Base-by-base conservation (phyloP, 2,888 invertebrate genomes). In the Mythimna ferrago region DNA sequence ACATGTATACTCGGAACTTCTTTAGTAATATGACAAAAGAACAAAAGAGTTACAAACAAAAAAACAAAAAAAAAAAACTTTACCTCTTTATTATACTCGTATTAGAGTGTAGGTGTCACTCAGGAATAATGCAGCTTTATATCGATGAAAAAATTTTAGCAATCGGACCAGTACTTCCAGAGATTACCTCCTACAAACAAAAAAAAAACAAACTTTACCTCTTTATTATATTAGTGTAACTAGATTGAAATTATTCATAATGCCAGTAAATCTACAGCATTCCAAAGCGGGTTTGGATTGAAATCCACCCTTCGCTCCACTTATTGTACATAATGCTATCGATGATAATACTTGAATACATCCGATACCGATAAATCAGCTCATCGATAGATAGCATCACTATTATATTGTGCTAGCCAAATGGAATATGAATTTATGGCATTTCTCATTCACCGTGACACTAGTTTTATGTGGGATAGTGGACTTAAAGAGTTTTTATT, bases 361-460 rank as follows among this genome's bases (percentile, higher is more conserved):
- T 51, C 61, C 60, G 57, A 57, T 57, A 38, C 32, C 84, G 70
- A 82, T 82, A 73, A 81, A 77, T 81, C 63, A 76, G 58, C 62
- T 48, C n/a, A 63, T 73, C 60, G 63, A 67, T 81, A 73, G 62
- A 67, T 66, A 58, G 38, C 82, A 62, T 58, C 82, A 35, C 82
- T 81, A 82, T 66, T 77, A 64, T 71, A 71, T 77, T 77, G 84
- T 84, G 73, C 78, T 66, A 38, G 77, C 82, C 78, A 78, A 84
- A 85, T 84, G 75, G 79, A 82, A 84, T 85, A 85, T 85, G 66
- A 82, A 83, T 83, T 83, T 84, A 83, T 85, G 73, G 76, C 75
- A 71, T 78, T 78, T 71, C 82, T 57, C 69, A 64, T 73, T 71
- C 78, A 78, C 82, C 78, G 84, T 82, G 71, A 63, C 62, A 74